phyloP scores from a whole-genome alignment of 2,888 invertebrate species.

The Acrocera orbiculus region DNA sequence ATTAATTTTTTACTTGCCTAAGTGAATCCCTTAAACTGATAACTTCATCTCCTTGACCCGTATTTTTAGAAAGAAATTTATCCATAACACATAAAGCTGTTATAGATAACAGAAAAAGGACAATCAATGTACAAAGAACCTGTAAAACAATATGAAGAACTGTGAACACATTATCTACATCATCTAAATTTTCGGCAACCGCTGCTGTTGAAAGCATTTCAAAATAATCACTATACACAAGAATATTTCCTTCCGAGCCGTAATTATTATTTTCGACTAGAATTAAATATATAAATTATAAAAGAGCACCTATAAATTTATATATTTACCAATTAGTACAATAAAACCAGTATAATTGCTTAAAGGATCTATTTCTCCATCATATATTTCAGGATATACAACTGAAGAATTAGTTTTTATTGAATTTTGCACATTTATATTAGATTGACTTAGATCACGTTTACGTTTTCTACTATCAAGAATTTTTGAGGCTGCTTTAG shows the following conservation, averaged over 20 bases:
- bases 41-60: slow-evolving; percentile 47
- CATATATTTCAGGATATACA: slow-evolving; percentile 35
- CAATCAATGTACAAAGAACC: slow-evolving; percentile 45
- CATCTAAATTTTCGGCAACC: slow-evolving; percentile 25
- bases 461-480: slow-evolving; percentile 19
- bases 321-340: slow-evolving; percentile 57
- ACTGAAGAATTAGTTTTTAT: slow-evolving; percentile 13
- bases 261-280: slow-evolving; percentile 19
- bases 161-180: slow-evolving; percentile 28
- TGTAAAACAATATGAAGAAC: slow-evolving; percentile 46
- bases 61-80: slow-evolving; percentile 43
- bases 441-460: slow-evolving; percentile 19
- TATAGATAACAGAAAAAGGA: slow-evolving; percentile 42
- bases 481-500: slow-evolving; percentile 23
- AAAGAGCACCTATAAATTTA: slow-evolving; percentile 2
- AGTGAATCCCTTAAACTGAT: slow-evolving; percentile 47
- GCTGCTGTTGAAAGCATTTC: slow-evolving; percentile 55
- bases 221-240: slow-evolving; percentile 61
- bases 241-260: slow-evolving; percentile 26
- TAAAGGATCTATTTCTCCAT: slow-evolving; percentile 55
- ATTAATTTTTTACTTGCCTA: slow-evolving; percentile 32
- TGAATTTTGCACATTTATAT: slow-evolving; percentile 8
- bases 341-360: slow-evolving; percentile 75
- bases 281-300: slow-evolving; percentile 2
- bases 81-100: slow-evolving; percentile 46